phyloP scores from a whole-genome alignment of 2,888 invertebrate genomes.

The Conchocele bisecta region DNA sequence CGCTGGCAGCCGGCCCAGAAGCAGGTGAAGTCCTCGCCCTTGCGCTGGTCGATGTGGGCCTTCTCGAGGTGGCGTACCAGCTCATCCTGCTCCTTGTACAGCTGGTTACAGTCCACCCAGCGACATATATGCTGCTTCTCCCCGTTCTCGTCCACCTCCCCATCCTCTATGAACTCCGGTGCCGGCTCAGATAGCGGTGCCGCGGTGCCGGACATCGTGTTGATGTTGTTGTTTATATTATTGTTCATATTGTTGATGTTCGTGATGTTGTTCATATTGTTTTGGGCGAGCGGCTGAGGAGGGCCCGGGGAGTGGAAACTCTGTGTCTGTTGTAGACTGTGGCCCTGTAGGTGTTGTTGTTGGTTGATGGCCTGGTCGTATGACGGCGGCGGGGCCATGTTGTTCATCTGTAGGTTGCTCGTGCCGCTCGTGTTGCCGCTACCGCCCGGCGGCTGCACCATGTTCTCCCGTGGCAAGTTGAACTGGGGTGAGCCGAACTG shows the following conservation, averaged over 20 bases:
- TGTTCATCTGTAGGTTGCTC: constrained; percentile 33
- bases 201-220: constrained; percentile 51
- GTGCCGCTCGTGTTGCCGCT: constrained; percentile 33
- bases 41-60: constrained; percentile 82
- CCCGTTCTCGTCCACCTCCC: constrained; percentile 72
- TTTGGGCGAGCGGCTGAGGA: constrained; percentile 60
- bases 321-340: constrained; percentile 44
- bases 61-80: constrained; percentile 82
- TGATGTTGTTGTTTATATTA: constrained; percentile 61
- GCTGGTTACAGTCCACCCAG: constrained; percentile 81
- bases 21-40: constrained; percentile 82
- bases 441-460: constrained; percentile 55
- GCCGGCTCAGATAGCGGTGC: constrained; percentile 28
- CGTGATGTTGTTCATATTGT: constrained; percentile 55
- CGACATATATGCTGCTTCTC: constrained; percentile 76
- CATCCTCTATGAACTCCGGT: constrained; percentile 49
- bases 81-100: constrained; percentile 79
- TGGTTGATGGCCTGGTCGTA: constrained; percentile 29
- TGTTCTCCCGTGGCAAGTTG: constrained; percentile 52
- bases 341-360: constrained; percentile 28
- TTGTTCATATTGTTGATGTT: constrained; percentile 64
- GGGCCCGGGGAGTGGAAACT: constrained; percentile 58
- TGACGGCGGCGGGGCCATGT: constrained; percentile 36
- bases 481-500: constrained; percentile 56
- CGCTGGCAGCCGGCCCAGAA: constrained; percentile 82